Evolutionary conservation across 2,113 vertebrate genomes (phyloP), one percentile per base, ranked within the genome.

Genomic region (Notothenia rossii): DNA sequence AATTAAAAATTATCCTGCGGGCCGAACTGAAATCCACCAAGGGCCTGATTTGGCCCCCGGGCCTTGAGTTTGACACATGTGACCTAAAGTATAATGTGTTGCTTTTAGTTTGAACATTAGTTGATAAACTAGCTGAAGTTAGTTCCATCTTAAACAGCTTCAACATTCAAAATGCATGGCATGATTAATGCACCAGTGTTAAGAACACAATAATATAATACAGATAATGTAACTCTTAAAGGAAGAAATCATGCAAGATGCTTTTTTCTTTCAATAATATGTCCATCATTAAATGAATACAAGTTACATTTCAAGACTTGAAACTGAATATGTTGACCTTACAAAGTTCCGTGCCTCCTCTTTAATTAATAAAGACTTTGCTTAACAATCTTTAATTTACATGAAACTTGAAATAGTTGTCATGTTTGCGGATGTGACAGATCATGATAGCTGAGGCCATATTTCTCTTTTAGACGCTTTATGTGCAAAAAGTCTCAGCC

Each of bases 401-500:
- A 22, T 45, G 1, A 75, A n/a, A 70, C 10, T 25, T 40, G 1
- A 71, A n/a, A 71, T 22, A 36, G 17, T 40, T 40, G 49, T 9
- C 43, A 11, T 59, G 18, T 58, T 62, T 22, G 9, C 33, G 45
- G 43, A 54, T 54, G 46, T 53, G 25, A 48, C 48, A 56, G 33
- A 53, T 64, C 62, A 71, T 15, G 14, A 55, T 25, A 63, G 67
- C 51, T 18, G 25, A 50, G 15, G 63, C 70, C 72, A 56, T n/a
- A n/a, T 85, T 69, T 62, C n/a, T 63, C 58, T 51, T 17, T 2
- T 29, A 10, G 13, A 64, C 17, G 18, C 49, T 55, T 49, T 0
- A 75, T 79, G 71, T 68, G 43, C 45, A 73, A 64, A 70, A 55
- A 25, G 46, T 82, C 68, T 33, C 6, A 7, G 12, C 29, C 22